Base-by-base conservation (phyloP, 2,888 invertebrate species). In the Drosophila helvetica region DNA sequence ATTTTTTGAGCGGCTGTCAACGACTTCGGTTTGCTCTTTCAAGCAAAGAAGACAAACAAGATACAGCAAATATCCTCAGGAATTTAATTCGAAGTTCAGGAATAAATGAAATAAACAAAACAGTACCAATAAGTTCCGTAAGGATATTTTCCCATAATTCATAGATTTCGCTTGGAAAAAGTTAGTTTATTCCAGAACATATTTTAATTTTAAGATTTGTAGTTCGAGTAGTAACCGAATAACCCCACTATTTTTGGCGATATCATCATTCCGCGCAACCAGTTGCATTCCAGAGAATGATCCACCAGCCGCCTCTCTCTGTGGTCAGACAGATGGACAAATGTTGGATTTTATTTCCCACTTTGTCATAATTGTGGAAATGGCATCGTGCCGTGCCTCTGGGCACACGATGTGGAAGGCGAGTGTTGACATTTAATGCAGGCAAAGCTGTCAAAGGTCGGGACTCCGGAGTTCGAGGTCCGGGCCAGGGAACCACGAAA, bases 401-500 rank as follows among this genome's bases (percentile, higher is more conserved):
- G 27, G 38, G 38, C 38, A 2, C 15, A 6, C 38, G 15, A 15
- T 60, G 51, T 56, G 68, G 70, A 1, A 60, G 48, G 33, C 52
- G 54, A 70, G 67, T 65, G 79, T 63, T 79, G 77, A 77, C 75
- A 73, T 53, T 66, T 73, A 79, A 72, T 67, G 67, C 43, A 53
- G 52, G 67, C 38, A 60, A 50, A 69, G 59, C 66, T 77, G 79
- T 62, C 78, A 59, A 74, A 59, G 55, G 47, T 43, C 46, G 25
- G 4, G 33, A 33, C 1, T 33, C 4, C 33, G 12, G 12, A 12
- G 4, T 4, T 4, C 10, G n/a, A 45, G 19, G 15, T 30, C 17
- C n/a, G 18, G 43, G 51, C 22, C 43, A 50, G 22, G 43, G 55
- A 57, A 56, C 25, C 65, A 22, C n/a, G 19, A 33, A 22, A 72